phyloP scores from a whole-genome alignment of 2,888 invertebrate species.

The Euzetes globulus region DNA sequence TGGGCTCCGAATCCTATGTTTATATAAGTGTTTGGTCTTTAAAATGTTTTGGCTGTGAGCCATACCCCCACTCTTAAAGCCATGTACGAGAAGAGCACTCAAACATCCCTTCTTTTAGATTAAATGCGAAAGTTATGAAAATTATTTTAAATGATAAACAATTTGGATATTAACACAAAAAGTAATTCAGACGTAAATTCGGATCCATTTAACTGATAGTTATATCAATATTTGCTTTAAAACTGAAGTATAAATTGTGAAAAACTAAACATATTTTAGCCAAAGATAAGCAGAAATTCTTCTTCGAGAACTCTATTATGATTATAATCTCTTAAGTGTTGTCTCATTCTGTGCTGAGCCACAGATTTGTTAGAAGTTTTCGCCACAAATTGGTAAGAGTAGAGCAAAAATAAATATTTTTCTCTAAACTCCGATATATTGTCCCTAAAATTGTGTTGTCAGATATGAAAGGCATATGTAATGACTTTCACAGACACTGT shows the following conservation, averaged over 20 bases:
- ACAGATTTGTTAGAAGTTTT: too few species aligned
- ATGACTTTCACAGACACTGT: not conserved
- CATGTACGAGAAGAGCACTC: not conserved
- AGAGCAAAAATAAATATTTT: not conserved
- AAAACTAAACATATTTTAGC: slow-evolving; percentile 8
- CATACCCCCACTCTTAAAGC: not conserved
- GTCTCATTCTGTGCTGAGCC: not conserved
- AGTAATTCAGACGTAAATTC: not conserved
- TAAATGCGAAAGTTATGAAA: not conserved
- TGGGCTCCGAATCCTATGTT: slow-evolving; percentile 8
- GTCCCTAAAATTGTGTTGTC: not conserved
- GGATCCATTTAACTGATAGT: not conserved
- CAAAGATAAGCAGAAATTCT: not conserved
- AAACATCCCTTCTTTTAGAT: not conserved
- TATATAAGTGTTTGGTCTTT: not conserved
- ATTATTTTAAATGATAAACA: not conserved
- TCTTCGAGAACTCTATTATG: not conserved
- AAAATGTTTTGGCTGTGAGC: not conserved
- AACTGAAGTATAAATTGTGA: not conserved
- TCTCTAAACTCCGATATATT: not conserved
- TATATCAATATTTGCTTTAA: not conserved
- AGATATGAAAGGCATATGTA: not conserved
- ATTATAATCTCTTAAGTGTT: not conserved
- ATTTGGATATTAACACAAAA: not conserved
- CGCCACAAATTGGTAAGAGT: too few species aligned